A percentile compares a stretch with the other conserved stretches of the same genome.
Evolutionary conservation across 2,888 invertebrate genomes (phyloP).

Genomic region (Agrochola lota): DNA sequence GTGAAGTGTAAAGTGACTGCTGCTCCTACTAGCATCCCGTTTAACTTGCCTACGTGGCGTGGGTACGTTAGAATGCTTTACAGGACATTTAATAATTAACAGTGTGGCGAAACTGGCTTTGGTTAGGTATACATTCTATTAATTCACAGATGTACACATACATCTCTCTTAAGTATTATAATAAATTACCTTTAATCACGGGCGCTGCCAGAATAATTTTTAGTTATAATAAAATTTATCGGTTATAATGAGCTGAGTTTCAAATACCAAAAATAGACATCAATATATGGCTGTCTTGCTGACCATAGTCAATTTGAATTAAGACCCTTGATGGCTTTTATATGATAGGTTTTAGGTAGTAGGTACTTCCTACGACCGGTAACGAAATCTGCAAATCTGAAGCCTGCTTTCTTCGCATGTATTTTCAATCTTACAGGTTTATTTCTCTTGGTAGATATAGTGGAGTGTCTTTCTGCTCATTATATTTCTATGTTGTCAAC

Average conservation of each 20-base stretch:
- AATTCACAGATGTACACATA: slow-evolving; percentile 32
- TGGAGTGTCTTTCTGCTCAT: background rate
- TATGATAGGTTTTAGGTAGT: background rate
- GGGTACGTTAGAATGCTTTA: background rate
- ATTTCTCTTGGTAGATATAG: background rate
- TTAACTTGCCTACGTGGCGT: no score
- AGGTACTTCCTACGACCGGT: background rate
- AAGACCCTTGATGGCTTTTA: background rate
- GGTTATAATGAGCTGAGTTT: background rate
- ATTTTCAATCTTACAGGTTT: background rate
- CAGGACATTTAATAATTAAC: background rate
- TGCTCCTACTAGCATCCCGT: no score
- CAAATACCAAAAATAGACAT: background rate
- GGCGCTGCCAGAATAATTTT: slow-evolving; percentile 16
- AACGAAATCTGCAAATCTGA: background rate
- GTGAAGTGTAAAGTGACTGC: background rate
- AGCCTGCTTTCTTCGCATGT: background rate
- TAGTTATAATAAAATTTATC: background rate
- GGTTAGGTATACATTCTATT: background rate
- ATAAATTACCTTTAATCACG: background rate
- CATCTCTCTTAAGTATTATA: background rate
- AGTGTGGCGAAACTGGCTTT: slow-evolving; percentile 6
- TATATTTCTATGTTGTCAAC: background rate
- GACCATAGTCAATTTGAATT: background rate
- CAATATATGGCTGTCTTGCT: background rate